Conservation (phyloP, 1,140 invertebrate genomes). For the fruit fly (Drosophila melanogaster) region Release_6_plus_ISO1_MT NT_033779.5:5698001-5698500, state of each 20-base stretch:
- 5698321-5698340: too few species aligned
- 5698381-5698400: too few species aligned
- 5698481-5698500: slow-evolving; percentile 47
- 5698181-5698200: background rate
- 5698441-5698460: slow-evolving; percentile 81
- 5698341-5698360: too few species aligned
- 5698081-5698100: slow-evolving; percentile 30
- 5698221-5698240: too few species aligned
- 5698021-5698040: slow-evolving; percentile 62
- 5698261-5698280: too few species aligned
- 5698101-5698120: background rate
- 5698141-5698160: slow-evolving; percentile 72
- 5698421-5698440: slow-evolving; percentile 64
- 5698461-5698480: slow-evolving; percentile 71
- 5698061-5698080: slow-evolving; percentile 78
- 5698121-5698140: slow-evolving; percentile 47
- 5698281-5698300: too few species aligned
- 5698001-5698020: slow-evolving; percentile 14
- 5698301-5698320: too few species aligned
- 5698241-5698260: too few species aligned
- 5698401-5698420: slow-evolving; percentile 55
- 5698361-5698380: too few species aligned
- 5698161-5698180: slow-evolving; percentile 58
- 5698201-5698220: background rate
- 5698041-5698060: slow-evolving; percentile 60